Percentiles rank a stretch among this genome's conserved stretches.
phyloP scores from a whole-genome alignment of 2,888 invertebrate species.

The Athalia rosae region DNA sequence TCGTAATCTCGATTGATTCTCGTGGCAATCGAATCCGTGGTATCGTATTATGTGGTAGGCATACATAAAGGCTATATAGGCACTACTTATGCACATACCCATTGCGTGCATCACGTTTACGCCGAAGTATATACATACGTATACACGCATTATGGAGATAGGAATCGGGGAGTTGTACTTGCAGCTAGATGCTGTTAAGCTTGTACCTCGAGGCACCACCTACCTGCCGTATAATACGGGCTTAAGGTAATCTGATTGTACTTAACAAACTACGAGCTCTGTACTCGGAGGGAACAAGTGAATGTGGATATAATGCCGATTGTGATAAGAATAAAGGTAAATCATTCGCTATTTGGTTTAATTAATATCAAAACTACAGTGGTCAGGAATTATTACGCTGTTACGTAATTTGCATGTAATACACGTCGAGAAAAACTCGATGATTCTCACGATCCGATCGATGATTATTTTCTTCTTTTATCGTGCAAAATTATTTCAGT shows the following conservation, averaged over 20 bases:
- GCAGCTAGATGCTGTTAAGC: background rate
- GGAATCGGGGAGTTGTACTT: conserved; percentile 9
- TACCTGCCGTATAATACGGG: background rate
- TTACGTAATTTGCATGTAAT: no score
- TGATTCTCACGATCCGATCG: no score
- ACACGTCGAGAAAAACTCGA: no score
- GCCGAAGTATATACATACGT: conserved; percentile 32
- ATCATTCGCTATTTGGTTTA: no score
- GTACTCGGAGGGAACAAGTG: conserved; percentile 50
- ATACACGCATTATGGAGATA: background rate
- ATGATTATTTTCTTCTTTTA: no score
- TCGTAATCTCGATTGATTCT: conserved; percentile 43
- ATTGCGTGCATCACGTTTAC: conserved; percentile 36
- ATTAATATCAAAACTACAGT: no score
- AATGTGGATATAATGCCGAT: conserved; percentile 27
- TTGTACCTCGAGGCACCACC: conserved; percentile 17
- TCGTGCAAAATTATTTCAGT: no score
- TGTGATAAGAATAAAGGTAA: background rate
- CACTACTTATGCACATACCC: background rate
- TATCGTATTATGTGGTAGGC: background rate
- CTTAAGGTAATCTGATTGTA: conserved; percentile 53
- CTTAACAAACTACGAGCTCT: conserved; percentile 47
- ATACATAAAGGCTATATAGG: background rate
- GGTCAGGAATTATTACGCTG: no score
- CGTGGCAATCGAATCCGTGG: conserved; percentile 28